Conservation (phyloP, 2,888 invertebrate genomes). For the Ariolimax columbianus region DNA sequence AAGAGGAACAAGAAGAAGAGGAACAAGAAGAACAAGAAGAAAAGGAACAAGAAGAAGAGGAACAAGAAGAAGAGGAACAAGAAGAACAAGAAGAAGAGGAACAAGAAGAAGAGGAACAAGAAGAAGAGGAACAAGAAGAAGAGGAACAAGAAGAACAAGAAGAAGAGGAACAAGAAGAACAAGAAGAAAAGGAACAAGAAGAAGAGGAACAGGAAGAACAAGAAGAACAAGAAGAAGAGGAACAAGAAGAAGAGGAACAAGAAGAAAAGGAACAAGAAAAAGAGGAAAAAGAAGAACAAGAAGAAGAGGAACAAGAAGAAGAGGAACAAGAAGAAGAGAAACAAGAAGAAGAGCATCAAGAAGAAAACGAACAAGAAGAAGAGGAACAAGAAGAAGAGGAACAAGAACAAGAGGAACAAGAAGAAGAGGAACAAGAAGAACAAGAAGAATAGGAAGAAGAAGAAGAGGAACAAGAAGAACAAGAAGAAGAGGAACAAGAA, state of each 20-base stretch:
- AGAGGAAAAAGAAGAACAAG: constrained; percentile 12
- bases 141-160: constrained; percentile 6
- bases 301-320: constrained; percentile 6
- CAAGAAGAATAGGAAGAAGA: too few species aligned
- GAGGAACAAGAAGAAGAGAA: constrained; percentile 7
- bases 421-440: too few species aligned
- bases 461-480: constrained; percentile 6
- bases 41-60: not conserved
- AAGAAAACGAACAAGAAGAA: too few species aligned
- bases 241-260: constrained; percentile 7
- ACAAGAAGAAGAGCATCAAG: too few species aligned
- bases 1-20: not conserved
- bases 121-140: constrained; percentile 24
- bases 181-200: not conserved
- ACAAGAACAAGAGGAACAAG: too few species aligned
- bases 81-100: not conserved
- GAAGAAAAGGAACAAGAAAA: constrained; percentile 9
- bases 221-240: not conserved
- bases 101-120: too few species aligned
- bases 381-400: too few species aligned
- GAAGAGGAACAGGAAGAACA: not conserved
- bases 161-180: constrained; percentile 12
- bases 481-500: not conserved
- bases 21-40: not conserved
- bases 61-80: not conserved